Evolutionary conservation across 2,888 invertebrate genomes (phyloP).

Genomic region (Chrysolina haemoptera): DNA sequence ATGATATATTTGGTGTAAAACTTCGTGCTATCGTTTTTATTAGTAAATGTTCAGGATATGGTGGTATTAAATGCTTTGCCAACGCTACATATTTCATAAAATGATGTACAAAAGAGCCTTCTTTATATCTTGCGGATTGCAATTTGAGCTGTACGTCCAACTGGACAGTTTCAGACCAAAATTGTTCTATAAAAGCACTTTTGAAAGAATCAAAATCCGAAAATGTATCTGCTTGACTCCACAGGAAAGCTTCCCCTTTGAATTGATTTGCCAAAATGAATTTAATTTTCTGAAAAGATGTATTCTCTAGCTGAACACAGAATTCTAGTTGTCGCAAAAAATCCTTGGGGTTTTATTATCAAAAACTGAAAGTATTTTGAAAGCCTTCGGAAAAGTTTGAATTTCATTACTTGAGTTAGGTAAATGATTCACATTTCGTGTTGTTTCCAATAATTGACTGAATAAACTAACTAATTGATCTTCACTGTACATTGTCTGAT

Average conservation of each 20-base stretch:
- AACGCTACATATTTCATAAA: not conserved
- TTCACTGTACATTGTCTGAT: not conserved
- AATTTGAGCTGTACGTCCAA: slow-evolving; percentile 7
- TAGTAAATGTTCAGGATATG: slow-evolving; percentile 5
- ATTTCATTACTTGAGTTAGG: no score
- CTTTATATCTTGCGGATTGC: slow-evolving; percentile 2
- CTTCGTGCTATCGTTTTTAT: slow-evolving; percentile 6
- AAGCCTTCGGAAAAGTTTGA: no score
- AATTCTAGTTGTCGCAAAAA: not conserved
- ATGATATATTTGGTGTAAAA: slow-evolving; percentile 9
- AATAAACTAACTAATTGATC: not conserved
- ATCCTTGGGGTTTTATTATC: not conserved
- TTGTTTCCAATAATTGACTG: not conserved
- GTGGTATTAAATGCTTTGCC: slow-evolving; percentile 11
- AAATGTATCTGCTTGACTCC: slow-evolving; percentile 12
- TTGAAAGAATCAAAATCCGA: not conserved
- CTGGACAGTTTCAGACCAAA: slow-evolving; percentile 4
- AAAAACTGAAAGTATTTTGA: not conserved
- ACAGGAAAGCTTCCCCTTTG: not conserved
- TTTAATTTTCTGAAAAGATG: not conserved
- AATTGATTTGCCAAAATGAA: slow-evolving; percentile 2
- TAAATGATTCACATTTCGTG: no score
- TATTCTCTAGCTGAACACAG: not conserved
- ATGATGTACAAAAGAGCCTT: slow-evolving; percentile 1
- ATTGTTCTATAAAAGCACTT: slow-evolving; percentile 7